Evolutionary conservation across 1,140 invertebrate genomes (phyloP).

Genomic region (Drosophila equinoxialis): DNA sequence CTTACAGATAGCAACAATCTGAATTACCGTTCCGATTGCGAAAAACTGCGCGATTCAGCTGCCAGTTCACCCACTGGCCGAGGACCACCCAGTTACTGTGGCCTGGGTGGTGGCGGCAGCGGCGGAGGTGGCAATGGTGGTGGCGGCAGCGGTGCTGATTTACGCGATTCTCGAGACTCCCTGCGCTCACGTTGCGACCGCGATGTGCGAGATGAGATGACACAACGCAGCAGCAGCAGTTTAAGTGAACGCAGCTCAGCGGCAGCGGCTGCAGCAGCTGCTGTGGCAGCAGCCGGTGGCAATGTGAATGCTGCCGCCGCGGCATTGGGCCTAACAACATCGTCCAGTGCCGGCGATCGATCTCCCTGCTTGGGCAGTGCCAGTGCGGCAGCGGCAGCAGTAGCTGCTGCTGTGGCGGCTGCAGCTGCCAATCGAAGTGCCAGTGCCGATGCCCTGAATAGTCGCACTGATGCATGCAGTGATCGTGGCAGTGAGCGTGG

Average conservation of each 20-base stretch:
- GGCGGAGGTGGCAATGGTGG: constrained; percentile 32
- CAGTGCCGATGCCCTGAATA: constrained; percentile 25
- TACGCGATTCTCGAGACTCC: constrained; percentile 69
- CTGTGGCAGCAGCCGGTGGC: constrained; percentile 62
- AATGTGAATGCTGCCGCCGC: constrained; percentile 75
- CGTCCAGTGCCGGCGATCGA: constrained; percentile 71
- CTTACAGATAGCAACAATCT: constrained; percentile 92
- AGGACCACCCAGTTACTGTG: constrained; percentile 57
- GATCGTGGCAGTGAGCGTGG: constrained; percentile 78
- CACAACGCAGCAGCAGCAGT: constrained; percentile 77
- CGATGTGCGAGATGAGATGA: constrained; percentile 75
- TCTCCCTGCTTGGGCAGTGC: constrained; percentile 79
- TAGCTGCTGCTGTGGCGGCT: constrained; percentile 69
- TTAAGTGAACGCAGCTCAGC: constrained; percentile 73
- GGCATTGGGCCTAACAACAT: constrained; percentile 67
- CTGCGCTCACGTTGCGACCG: constrained; percentile 73
- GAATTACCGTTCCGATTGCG: constrained; percentile 84
- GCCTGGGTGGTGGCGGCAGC: constrained; percentile 32
- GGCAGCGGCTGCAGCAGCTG: constrained; percentile 69
- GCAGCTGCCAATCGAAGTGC: constrained; percentile 34
- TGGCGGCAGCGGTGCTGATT: constrained; percentile 42
- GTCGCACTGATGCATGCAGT: constrained; percentile 67
- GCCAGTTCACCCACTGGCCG: constrained; percentile 77
- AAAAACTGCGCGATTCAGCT: constrained; percentile 78
- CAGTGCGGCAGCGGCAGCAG: constrained; percentile 69